Conservation (phyloP, 1,140 invertebrate genomes). For the Nephila pilipes region DNA sequence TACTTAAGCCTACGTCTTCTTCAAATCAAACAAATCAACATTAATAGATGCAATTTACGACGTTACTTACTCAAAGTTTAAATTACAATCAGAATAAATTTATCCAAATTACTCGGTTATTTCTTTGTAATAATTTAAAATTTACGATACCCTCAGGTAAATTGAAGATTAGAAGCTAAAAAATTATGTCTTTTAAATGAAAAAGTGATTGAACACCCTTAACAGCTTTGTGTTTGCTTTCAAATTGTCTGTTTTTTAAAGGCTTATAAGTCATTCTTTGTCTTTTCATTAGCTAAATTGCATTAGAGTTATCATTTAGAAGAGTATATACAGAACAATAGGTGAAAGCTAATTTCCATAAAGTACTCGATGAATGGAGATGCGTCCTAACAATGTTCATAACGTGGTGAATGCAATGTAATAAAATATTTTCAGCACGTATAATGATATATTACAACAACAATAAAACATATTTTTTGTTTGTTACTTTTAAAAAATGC, state of each 20-base stretch:
- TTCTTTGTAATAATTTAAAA: no score
- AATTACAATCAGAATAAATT: no score
- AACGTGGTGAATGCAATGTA: not conserved
- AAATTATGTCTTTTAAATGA: not conserved
- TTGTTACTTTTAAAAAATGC: not conserved
- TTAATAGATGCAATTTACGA: no score
- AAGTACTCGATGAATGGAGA: not conserved
- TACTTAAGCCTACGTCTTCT: no score
- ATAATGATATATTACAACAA: slow-evolving; percentile 16
- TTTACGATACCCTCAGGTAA: no score
- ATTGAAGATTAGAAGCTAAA: not conserved
- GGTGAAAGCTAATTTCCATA: slow-evolving; percentile 10
- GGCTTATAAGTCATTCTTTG: not conserved
- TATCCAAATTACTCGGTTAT: no score
- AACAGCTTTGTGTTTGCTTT: not conserved
- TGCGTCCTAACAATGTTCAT: not conserved
- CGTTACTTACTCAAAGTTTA: no score
- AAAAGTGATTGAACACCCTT: not conserved
- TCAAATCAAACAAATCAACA: no score
- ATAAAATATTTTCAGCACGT: slow-evolving; percentile 16
- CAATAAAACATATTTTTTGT: slow-evolving; percentile 12
- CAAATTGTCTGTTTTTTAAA: not conserved
- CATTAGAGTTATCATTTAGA: not conserved
- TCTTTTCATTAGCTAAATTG: not conserved
- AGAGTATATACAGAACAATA: not conserved